Evolutionary conservation across 2,888 invertebrate genomes (phyloP).

Genomic region (Sycophila texana): DNA sequence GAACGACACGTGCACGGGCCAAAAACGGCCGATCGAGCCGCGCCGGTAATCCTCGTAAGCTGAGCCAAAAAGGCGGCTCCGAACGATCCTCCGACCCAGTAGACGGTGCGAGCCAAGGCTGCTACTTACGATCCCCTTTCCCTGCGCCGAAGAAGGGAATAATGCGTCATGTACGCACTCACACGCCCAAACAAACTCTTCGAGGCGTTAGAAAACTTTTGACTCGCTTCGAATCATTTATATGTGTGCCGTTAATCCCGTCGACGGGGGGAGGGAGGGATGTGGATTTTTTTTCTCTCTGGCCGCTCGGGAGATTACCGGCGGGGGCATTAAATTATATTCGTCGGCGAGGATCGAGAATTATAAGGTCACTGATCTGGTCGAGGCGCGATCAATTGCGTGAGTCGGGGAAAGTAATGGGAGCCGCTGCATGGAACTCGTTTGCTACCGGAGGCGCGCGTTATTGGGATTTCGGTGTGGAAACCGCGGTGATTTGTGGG

Average conservation of each 20-base stretch:
- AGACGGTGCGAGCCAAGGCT: background rate
- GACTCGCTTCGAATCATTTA: background rate
- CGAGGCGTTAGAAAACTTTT: slow-evolving; percentile 31
- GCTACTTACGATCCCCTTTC: no score
- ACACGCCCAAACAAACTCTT: background rate
- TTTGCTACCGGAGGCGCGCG: background rate
- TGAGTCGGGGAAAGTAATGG: background rate
- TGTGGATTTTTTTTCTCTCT: no score
- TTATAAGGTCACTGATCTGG: slow-evolving; percentile 44
- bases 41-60: slow-evolving; percentile 27
- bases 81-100: slow-evolving; percentile 27
- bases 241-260: slow-evolving; percentile 50
- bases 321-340: slow-evolving; percentile 46
- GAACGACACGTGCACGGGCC: background rate
- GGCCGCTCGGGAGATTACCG: slow-evolving; percentile 20
- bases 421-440: background rate
- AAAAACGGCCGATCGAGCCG: background rate
- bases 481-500: background rate
- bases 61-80: slow-evolving; percentile 24
- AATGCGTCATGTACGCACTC: background rate
- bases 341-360: slow-evolving; percentile 46
- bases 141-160: slow-evolving; percentile 1
- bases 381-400: slow-evolving; percentile 23
- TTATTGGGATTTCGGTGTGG: background rate
- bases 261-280: slow-evolving; percentile 7